Conservation (phyloP, 2,797 vertebrate species). For the Emydoidea blandingii region DNA sequence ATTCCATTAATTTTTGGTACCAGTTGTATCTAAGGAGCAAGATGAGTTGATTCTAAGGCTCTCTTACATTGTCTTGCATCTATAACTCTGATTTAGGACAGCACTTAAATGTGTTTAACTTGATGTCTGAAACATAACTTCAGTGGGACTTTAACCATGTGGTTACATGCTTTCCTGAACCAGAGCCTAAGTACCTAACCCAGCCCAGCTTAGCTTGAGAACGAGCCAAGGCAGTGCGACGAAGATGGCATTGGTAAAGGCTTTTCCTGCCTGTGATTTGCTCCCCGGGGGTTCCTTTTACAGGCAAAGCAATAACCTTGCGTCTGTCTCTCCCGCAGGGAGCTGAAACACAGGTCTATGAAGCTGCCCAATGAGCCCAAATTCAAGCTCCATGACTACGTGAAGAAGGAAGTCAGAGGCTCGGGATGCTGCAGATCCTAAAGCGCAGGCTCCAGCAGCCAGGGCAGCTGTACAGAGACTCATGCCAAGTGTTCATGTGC, state of each 20-base stretch:
- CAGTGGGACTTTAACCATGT: neutral
- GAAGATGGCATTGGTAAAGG: neutral
- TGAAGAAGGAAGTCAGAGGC: constrained; percentile 89
- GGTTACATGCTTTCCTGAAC: neutral
- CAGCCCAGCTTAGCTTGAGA: rapidly evolving
- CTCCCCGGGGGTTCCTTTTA: neutral
- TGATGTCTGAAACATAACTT: rapidly evolving
- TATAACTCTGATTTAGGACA: neutral
- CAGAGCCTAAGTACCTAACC: neutral
- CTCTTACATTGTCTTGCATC: too few relatives aligned
- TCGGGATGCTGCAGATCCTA: constrained; percentile 89
- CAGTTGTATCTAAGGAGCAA: neutral
- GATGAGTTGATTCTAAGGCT: neutral
- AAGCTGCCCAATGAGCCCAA: constrained; percentile 88
- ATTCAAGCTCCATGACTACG: constrained; percentile 93
- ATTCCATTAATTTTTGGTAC: neutral
- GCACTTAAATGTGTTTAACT: rapidly evolving
- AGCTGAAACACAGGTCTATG: constrained; percentile 90
- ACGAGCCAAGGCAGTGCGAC: too few relatives aligned
- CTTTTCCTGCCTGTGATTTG: neutral
- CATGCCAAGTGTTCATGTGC: neutral
- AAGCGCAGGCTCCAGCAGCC: neutral
- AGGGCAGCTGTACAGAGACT: constrained; percentile 65
- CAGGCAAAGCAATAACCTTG: rapidly evolving
- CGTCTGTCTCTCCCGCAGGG: constrained; percentile 77